Base-by-base conservation (phyloP, 1,140 invertebrate species). In the Euura lappo region DNA sequence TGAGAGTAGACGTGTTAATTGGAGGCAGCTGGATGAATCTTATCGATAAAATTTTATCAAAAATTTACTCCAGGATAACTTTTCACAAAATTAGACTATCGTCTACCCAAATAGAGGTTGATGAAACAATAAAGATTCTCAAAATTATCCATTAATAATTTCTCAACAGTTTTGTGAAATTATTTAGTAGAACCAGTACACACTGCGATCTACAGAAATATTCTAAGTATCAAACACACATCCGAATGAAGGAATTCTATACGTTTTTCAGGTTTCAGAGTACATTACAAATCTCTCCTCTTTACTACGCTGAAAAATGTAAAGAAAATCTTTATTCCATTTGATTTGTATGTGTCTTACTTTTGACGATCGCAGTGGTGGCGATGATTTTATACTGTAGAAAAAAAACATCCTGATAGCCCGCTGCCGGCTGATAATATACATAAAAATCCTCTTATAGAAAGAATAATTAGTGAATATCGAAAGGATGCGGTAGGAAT, bases 401-500 rank as follows among this genome's bases (percentile, higher is more conserved):
- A 28, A 28, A 28, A 28, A 28, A 28, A 28, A 28, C n/a, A 28
- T 28, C 28, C 51, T 6, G 51, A 28, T 28, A n/a, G 10, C 51
- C 51, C 51, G 51, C 51, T 60, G 51, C 51, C 51, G 13, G 10
- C 51, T 60, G 13, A 60, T 60, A 5, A 60, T 60, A 60, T 60
- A 3, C 45, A 68, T 45, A 42, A 71, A 72, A 67, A 65, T 28
- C 42, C 45, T 45, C 11, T n/a, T 28, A 64, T 69, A 75, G 46
- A 71, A 70, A 44, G 6, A 65, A 71, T 67, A 76, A 28, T 74
- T 65, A 72, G 68, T 73, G n/a, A 71, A 51, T 72, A 44, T 45
- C 45, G 68, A 77, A 71, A 69, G 70, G 71, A 72, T 51, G 68
- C 65, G 44, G 11, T 74, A 47, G 42, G 13, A 46, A 45, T 60